Evolutionary conservation across 2,797 vertebrate genomes (phyloP).

Genomic region (Cuculus canorus): DNA sequence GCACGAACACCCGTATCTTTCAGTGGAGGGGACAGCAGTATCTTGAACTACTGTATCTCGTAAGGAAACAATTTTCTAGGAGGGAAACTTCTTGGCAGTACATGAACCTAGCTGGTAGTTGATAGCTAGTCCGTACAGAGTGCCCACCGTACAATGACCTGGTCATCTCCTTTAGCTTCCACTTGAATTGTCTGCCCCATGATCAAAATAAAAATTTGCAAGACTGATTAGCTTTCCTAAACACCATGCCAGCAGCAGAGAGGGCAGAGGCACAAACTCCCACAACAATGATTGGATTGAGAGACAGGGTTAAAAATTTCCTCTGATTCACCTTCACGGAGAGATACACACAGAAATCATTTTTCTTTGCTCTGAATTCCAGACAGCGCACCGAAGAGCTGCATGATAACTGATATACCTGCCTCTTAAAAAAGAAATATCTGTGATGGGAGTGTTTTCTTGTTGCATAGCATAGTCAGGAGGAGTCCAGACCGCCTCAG

Average conservation of each 20-base stretch:
- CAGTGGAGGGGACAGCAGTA: not conserved
- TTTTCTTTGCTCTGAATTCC: not conserved
- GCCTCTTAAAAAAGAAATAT: not conserved
- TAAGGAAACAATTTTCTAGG: not conserved
- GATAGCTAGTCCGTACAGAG: accelerated
- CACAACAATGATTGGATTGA: accelerated
- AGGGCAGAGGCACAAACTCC: accelerated
- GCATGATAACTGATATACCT: not conserved
- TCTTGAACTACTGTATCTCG: not conserved
- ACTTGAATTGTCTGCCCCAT: accelerated
- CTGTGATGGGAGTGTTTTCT: not conserved
- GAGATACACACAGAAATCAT: not conserved
- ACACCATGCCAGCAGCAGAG: not conserved
- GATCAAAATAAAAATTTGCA: not conserved
- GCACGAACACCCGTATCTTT: not conserved
- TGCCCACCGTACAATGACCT: not conserved
- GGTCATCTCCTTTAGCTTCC: not conserved
- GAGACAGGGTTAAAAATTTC: not conserved
- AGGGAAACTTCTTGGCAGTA: not conserved
- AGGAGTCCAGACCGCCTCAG: not conserved
- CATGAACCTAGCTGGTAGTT: not conserved
- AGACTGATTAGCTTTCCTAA: not conserved
- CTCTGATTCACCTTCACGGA: not conserved
- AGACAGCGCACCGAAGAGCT: not conserved
- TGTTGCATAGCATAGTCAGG: not conserved